These are phyloP conservation scores for Agonopterix arenella DNA, from an alignment of 2,888 invertebrate species.

Conservation along the genomic window DNA sequence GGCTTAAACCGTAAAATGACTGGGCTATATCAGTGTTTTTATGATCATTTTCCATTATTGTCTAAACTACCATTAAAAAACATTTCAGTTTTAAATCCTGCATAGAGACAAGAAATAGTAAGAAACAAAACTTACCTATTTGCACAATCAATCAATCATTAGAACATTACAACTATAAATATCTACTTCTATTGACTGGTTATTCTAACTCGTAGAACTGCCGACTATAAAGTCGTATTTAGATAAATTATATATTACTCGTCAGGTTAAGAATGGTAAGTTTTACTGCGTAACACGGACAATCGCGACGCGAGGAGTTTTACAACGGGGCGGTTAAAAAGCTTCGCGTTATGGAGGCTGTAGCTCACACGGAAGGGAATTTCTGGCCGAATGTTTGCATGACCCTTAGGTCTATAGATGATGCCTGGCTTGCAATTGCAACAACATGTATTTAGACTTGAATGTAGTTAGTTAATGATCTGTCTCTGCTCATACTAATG, in stretches of 20 bases:
- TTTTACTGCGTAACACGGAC: conserved; percentile 74
- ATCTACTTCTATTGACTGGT: neutral
- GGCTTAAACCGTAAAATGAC: too few relatives aligned
- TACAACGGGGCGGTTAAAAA: conserved; percentile 70
- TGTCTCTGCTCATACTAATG: too few relatives aligned
- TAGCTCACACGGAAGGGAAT: conserved; percentile 33
- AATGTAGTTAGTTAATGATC: too few relatives aligned
- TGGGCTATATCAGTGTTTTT: too few relatives aligned
- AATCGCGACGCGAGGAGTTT: conserved; percentile 61
- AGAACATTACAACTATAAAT: neutral
- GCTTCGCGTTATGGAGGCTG: conserved; percentile 50
- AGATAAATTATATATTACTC: conserved; percentile 57
- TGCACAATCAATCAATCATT: conserved; percentile 1
- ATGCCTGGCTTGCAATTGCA: too few relatives aligned
- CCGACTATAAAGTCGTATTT: conserved; percentile 36
- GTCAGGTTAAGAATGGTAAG: conserved; percentile 50
- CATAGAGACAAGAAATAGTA: too few relatives aligned
- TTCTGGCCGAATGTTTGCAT: neutral
- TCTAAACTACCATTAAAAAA: too few relatives aligned
- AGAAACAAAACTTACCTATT: neutral
- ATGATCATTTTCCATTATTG: too few relatives aligned
- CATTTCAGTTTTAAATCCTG: too few relatives aligned
- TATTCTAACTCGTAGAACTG: neutral
- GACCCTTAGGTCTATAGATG: too few relatives aligned
- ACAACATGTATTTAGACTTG: too few relatives aligned